Conservation (phyloP, 2,113 vertebrate genomes). For the Phylloscopus trochiloides region DNA sequence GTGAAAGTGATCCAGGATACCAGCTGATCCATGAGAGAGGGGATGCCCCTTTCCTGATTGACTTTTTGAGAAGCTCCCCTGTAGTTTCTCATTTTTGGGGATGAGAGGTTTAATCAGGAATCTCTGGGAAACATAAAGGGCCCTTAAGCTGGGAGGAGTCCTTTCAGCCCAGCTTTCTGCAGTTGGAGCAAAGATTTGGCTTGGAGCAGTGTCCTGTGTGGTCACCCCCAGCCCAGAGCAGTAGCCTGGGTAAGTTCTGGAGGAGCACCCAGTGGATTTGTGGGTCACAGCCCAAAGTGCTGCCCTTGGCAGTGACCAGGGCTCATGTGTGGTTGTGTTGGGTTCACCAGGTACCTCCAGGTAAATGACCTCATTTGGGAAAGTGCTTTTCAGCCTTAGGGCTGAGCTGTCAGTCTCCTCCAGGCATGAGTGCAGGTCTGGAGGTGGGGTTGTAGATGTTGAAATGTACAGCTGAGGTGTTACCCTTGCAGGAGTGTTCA, state of each 20-base stretch:
- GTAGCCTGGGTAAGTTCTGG: background rate
- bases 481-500: background rate
- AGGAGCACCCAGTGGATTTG: background rate
- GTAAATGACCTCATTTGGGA: background rate
- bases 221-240: background rate
- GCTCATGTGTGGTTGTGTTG: rapidly evolving
- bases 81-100: background rate
- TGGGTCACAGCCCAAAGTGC: background rate
- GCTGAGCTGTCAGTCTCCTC: background rate
- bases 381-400: background rate
- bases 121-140: background rate
- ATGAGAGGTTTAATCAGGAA: background rate
- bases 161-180: background rate
- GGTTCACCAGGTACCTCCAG: background rate
- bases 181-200: background rate
- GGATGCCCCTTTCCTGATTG: background rate
- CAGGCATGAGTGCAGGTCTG: background rate
- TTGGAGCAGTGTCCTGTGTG: background rate
- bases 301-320: background rate
- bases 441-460: background rate
- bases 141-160: background rate
- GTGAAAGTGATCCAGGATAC: background rate
- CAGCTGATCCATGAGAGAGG: background rate
- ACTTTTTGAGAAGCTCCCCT: background rate
- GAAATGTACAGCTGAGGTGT: background rate